Conservation (phyloP, 2,113 vertebrate genomes). For the Sylvilagus bachmani region DNA sequence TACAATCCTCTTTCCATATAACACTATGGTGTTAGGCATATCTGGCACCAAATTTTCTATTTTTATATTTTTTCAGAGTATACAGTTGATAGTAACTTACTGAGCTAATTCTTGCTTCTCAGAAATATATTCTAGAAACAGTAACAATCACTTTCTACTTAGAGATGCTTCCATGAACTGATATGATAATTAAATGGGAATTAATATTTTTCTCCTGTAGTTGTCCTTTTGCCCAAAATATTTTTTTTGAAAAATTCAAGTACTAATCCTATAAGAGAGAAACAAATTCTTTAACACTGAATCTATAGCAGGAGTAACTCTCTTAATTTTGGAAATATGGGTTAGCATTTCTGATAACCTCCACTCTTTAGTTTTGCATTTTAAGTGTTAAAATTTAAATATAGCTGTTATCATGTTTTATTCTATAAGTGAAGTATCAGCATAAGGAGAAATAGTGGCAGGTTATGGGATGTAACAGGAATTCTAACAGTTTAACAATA, state of each 20-base stretch:
- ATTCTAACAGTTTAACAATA: slow-evolving; percentile 83
- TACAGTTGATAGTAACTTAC: background rate
- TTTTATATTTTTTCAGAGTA: background rate
- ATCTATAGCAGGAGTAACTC: background rate
- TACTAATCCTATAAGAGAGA: slow-evolving; percentile 44
- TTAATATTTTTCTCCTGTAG: background rate
- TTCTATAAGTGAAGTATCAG: slow-evolving; percentile 59
- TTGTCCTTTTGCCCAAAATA: background rate
- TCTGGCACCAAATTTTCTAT: background rate
- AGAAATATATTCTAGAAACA: slow-evolving; percentile 39
- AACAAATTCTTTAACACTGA: background rate
- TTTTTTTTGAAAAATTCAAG: slow-evolving; percentile 46
- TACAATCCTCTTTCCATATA: background rate
- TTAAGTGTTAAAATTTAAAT: slow-evolving; percentile 67
- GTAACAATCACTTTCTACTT: background rate
- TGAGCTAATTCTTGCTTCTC: background rate
- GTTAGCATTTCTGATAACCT: slow-evolving; percentile 50
- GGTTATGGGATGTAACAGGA: slow-evolving; percentile 60
- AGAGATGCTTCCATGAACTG: background rate
- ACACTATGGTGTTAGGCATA: background rate
- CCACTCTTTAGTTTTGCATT: slow-evolving; percentile 50
- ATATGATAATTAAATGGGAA: slow-evolving; percentile 43
- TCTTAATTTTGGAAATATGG: slow-evolving; percentile 57
- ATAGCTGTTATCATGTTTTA: slow-evolving; percentile 58
- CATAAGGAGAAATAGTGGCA: slow-evolving; percentile 50